Conservation (phyloP, 2,888 invertebrate genomes). For the Phengaris alcon region DNA sequence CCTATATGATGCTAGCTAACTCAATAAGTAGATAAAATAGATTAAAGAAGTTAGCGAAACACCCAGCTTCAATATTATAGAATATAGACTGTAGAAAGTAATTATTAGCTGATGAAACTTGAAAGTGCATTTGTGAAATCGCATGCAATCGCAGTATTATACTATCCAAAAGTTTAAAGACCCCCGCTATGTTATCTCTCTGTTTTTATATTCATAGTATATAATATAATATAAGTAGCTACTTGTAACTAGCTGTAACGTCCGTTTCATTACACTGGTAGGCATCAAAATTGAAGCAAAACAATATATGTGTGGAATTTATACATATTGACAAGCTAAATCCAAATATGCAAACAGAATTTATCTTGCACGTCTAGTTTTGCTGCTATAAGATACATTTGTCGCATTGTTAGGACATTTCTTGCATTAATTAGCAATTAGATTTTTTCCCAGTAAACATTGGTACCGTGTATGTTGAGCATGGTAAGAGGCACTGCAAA, state of each 20-base stretch:
- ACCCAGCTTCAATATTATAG: neutral
- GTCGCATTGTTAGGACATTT: too few species aligned
- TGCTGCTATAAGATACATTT: too few species aligned
- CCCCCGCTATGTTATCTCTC: neutral
- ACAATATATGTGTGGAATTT: too few species aligned
- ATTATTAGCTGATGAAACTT: neutral
- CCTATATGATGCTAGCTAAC: neutral
- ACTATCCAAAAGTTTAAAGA: neutral
- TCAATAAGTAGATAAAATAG: neutral
- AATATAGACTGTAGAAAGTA: neutral
- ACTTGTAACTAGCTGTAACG: neutral
- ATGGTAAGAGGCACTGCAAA: too few species aligned
- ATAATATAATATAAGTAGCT: neutral
- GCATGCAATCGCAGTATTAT: neutral
- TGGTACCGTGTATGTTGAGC: too few species aligned
- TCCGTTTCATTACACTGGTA: too few species aligned
- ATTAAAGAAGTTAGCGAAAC: neutral
- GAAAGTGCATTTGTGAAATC: conserved; percentile 18
- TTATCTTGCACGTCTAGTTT: too few species aligned
- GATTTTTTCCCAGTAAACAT: too few species aligned
- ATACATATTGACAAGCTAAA: too few species aligned
- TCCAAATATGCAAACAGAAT: too few species aligned
- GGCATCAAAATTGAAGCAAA: too few species aligned
- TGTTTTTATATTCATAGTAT: neutral
- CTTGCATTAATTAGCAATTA: too few species aligned